Evolutionary conservation across 2,113 vertebrate genomes (phyloP).

Genomic region (Rhea americana): DNA sequence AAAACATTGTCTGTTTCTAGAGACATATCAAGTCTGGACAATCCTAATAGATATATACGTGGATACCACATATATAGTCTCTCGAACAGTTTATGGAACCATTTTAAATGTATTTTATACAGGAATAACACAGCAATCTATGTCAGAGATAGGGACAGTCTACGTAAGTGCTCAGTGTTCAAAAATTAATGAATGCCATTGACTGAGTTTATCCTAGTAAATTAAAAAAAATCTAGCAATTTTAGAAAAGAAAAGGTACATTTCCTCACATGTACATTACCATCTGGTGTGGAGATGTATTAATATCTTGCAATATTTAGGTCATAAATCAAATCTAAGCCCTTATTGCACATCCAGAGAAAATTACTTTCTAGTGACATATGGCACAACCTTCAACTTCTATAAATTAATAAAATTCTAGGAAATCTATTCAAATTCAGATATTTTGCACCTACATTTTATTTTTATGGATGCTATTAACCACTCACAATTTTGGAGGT

Average conservation of each 20-base stretch:
- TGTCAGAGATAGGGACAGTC: constrained; percentile 9
- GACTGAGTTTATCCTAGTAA: constrained; percentile 62
- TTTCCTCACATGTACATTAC: constrained; percentile 57
- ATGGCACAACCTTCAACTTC: constrained; percentile 72
- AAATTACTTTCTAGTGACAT: constrained; percentile 75
- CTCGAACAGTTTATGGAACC: constrained; percentile 37
- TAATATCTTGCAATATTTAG: constrained; percentile 74
- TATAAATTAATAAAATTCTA: constrained; percentile 73
- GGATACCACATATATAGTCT: background rate
- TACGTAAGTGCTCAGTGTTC: background rate
- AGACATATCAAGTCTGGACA: background rate
- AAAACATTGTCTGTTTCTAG: constrained; percentile 5
- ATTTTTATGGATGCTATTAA: constrained; percentile 54
- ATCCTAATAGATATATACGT: accelerated
- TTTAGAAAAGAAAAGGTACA: constrained; percentile 60
- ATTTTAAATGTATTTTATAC: background rate
- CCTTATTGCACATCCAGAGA: constrained; percentile 68
- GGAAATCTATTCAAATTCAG: constrained; percentile 57
- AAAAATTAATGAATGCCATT: constrained; percentile 54
- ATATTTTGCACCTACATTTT: constrained; percentile 48
- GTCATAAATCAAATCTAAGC: constrained; percentile 72
- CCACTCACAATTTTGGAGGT: background rate
- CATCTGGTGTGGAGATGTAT: constrained; percentile 64
- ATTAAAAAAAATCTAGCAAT: constrained; percentile 45
- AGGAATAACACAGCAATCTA: constrained; percentile 32